phyloP scores from a whole-genome alignment of 2,888 invertebrate genomes.

The Acholoe squamosa region DNA sequence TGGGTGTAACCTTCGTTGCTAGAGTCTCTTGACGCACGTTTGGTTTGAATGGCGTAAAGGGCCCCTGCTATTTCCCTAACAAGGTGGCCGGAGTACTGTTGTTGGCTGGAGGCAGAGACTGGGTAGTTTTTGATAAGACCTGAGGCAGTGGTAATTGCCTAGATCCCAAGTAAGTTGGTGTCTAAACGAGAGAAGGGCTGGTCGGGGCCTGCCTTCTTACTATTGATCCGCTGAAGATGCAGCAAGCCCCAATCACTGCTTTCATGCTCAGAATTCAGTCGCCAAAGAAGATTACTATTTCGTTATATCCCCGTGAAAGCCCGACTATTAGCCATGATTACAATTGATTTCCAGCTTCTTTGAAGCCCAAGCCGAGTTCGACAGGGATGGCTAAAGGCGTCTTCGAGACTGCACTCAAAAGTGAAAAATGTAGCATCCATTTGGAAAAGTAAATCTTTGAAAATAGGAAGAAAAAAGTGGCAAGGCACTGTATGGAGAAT shows the following conservation, averaged over 20 bases:
- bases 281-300: constrained; percentile 23
- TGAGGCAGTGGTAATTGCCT: background rate
- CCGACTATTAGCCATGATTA: constrained; percentile 34
- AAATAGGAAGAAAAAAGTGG: background rate
- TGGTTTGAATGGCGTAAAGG: too few relatives aligned
- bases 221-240: background rate
- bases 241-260: background rate
- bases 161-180: background rate
- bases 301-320: constrained; percentile 2
- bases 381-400: background rate
- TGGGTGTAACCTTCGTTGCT: too few relatives aligned
- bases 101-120: too few relatives aligned
- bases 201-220: background rate
- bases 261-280: constrained; percentile 4
- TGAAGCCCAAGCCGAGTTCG: background rate
- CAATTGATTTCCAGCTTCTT: constrained; percentile 24
- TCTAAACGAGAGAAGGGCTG: background rate
- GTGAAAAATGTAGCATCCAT: constrained; percentile 2
- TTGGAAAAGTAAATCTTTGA: constrained; percentile 13
- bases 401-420: background rate
- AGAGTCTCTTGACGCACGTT: too few relatives aligned
- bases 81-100: too few relatives aligned
- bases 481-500: background rate
- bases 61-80: too few relatives aligned
- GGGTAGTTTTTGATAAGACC: background rate